Evolutionary conservation across 2,797 vertebrate species (phyloP), one percentile per base, ranked within the genome.

Genomic region (Pachyuromys duprasi): DNA sequence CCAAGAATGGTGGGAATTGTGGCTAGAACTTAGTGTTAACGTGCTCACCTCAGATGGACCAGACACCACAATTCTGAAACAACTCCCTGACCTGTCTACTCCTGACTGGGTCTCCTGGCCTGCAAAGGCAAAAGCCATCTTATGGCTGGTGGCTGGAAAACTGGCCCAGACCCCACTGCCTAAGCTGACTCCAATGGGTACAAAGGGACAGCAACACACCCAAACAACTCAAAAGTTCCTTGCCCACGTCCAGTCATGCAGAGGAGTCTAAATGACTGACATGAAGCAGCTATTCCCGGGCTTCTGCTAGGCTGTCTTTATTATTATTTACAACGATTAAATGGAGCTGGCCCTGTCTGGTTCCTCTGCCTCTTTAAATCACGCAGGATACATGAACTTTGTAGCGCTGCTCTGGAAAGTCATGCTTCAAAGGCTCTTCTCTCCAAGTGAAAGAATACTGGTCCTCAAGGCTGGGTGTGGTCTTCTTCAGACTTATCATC

Each of bases 311-410:
- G 36, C 63, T 90, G 74, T 45, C 33, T 49, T 69, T n/a, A 18
- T 57, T n/a, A 18, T 57, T 28, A 93, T 53, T 57, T 31, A 33
- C 67, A n/a, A 62, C 90, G 45, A 67, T 55, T 62, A 70, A 15
- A 4, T n/a, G 49, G 33, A 70, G 62, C 75, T 83, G 36, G 70
- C 20, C 31, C 69, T 45, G 2, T 75, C 18, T 74, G 22, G 72
- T 87, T 55, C 76, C 94, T 86, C 57, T 78, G 60, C 88, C 80
- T 93, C 86, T 80, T 57, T 57, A 69, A 93, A n/a, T 80, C 84
- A 62, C 55, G 69, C 14, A n/a, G 20, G 15, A 36, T 39, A 45
- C 1, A 7, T 72, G 42, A 57, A 75, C 15, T 87, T 87, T 26
- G 13, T 8, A 33, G 36, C 36, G 17, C 42, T 65, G 5, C 28